A percentile compares a stretch with the other conserved stretches of the same genome.
Conservation (phyloP, 53 echinoderm and acorn worm species). For the Henricia sp. region DNA sequence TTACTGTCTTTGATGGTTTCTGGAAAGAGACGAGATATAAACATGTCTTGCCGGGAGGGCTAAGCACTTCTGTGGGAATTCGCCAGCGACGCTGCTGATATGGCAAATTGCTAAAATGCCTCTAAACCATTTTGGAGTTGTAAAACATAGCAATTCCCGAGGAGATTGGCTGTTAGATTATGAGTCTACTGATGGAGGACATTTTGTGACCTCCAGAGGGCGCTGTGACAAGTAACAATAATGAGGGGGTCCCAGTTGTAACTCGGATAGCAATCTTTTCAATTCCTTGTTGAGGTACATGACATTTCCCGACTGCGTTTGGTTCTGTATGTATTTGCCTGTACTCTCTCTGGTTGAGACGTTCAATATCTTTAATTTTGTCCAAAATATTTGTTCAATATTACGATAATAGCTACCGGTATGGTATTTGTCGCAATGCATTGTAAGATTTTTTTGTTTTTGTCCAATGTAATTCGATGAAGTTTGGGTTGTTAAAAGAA, state of each 20-base stretch:
- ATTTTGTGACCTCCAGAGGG: background rate
- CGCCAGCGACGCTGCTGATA: slow-evolving; percentile 6
- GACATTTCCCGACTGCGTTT: no score
- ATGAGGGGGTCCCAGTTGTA: background rate
- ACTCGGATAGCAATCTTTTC: background rate
- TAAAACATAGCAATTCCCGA: slow-evolving; percentile 3
- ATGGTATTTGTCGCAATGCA: no score
- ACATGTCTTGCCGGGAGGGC: background rate
- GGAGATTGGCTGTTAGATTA: background rate
- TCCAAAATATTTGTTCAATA: no score
- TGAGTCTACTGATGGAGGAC: background rate
- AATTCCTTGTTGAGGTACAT: no score
- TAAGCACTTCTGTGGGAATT: background rate
- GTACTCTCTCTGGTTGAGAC: no score
- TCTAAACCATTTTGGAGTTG: slow-evolving; percentile 20
- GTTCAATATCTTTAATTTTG: no score
- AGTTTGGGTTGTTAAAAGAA: no score
- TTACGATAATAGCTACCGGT: no score
- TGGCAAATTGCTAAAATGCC: slow-evolving; percentile 36
- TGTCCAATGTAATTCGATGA: no score
- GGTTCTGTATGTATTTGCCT: no score
- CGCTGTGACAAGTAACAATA: background rate
- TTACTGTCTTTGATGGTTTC: background rate
- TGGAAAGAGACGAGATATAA: background rate
- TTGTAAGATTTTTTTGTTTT: no score